Evolutionary conservation across 2,113 vertebrate genomes (phyloP), one percentile per base, ranked within the genome.

Genomic region (Terrapene triunguis): DNA sequence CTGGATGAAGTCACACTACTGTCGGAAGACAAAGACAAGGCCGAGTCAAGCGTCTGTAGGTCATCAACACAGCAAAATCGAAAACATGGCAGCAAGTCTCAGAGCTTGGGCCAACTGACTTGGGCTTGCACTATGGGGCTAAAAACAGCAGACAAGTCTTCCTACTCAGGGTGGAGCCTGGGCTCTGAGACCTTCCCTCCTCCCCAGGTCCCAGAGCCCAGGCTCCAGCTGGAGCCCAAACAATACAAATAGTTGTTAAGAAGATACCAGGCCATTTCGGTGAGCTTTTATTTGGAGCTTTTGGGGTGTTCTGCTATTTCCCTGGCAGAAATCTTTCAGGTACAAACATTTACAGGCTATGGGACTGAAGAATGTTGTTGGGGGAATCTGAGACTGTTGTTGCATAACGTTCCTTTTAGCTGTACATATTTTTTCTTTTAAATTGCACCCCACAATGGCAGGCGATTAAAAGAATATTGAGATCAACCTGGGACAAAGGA

Each of bases 231-330:
- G 21, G 14, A n/a, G 35, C 4, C 35, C 35, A 10, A 72, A 38
- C 69, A 84, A 85, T 93, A 84, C 54, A 89, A 79, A 85, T 14
- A 87, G 9, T 78, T 93, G 44, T 78, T n/a, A 62, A 62, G 57
- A 59, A 85, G 76, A 69, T 91, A 95, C 59, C 51, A 86, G 89
- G 55, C 62, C 93, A 85, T 90, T 95, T 59, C 48, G 78, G 93
- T 92, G n/a, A 84, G 47, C 1, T 80, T 92, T 90, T 85, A 83
- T 90, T 94, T 84, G 78, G 85, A 86, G 82, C 62, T 94, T 93
- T 62, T 38, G 79, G 84, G 62, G 72, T 86, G 85, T 42, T 86
- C 47, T 4, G 10, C 48, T 81, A 3, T 54, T 90, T 79, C 53
- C 50, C 79, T 54, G 80, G 4, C 2, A 1, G 93, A 87, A 92